Conservation (phyloP, 2,113 vertebrate species). For the Tachuris rubrigastra region DNA sequence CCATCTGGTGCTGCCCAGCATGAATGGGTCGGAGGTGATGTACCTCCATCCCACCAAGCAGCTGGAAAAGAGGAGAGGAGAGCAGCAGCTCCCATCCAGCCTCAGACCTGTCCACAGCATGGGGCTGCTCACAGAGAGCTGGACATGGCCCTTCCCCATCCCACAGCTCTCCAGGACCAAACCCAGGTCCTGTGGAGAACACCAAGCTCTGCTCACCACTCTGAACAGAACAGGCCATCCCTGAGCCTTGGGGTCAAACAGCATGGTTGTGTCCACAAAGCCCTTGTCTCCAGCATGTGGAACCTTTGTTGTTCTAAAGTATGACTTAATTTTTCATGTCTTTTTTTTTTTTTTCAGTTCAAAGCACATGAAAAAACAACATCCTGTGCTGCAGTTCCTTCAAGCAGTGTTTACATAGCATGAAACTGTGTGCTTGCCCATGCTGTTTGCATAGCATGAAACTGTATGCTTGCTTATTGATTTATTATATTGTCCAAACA, state of each 20-base stretch:
- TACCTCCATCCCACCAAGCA: rapidly evolving
- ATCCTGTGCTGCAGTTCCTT: background rate
- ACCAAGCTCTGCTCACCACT: background rate
- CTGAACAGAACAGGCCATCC: background rate
- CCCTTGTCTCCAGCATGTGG: background rate
- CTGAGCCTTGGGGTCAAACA: background rate
- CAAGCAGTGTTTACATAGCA: background rate
- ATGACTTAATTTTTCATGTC: background rate
- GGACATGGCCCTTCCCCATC: background rate
- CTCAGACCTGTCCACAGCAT: rapidly evolving
- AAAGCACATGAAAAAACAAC: background rate
- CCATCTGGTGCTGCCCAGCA: rapidly evolving
- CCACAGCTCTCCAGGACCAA: background rate
- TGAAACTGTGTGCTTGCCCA: background rate
- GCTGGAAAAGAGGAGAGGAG: background rate
- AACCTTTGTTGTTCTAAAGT: background rate
- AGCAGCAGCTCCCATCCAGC: background rate
- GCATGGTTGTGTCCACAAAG: background rate
- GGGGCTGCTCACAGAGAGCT: rapidly evolving
- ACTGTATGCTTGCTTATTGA: background rate
- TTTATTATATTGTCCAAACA: conserved; percentile 9
- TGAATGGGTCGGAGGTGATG: rapidly evolving
- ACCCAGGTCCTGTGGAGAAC: background rate
- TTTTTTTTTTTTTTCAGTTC: background rate
- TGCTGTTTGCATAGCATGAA: background rate